These are phyloP conservation scores for Drosophila putrida DNA, from an alignment of 2,888 invertebrate species.

Conservation along the genomic window DNA sequence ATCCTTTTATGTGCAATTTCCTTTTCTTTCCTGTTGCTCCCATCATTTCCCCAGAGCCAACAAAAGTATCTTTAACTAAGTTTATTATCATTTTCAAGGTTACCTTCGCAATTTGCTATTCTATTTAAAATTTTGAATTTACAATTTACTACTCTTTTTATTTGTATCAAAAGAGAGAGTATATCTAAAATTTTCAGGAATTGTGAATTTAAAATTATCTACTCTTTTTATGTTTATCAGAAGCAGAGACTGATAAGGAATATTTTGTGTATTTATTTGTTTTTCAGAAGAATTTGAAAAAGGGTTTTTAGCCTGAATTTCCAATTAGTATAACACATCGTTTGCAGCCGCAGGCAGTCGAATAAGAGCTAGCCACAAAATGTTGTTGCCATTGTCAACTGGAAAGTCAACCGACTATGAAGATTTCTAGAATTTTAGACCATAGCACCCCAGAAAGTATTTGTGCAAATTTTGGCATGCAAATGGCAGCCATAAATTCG, in stretches of 20 bases:
- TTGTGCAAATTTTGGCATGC: conserved; percentile 13
- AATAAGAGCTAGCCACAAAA: conserved; percentile 32
- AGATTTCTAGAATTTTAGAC: background rate
- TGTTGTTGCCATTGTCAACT: conserved; percentile 41
- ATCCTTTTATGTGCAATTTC: conserved; percentile 69
- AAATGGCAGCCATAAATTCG: conserved; percentile 45
- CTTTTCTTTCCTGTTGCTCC: conserved; percentile 18
- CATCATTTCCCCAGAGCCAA: conserved; percentile 35
- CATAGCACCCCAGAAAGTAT: background rate
- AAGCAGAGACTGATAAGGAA: too few relatives aligned
- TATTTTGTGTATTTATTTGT: too few relatives aligned
- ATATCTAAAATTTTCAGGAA: too few relatives aligned
- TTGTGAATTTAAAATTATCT: too few relatives aligned
- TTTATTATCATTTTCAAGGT: conserved; percentile 18
- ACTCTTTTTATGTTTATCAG: too few relatives aligned
- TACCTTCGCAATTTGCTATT: background rate
- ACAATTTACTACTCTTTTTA: background rate
- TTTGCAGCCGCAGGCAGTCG: conserved; percentile 29
- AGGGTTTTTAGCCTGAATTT: background rate
- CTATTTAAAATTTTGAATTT: background rate
- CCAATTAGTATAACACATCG: conserved; percentile 28
- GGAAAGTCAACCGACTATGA: conserved; percentile 19
- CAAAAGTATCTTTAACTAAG: conserved; percentile 20
- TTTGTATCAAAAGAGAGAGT: too few relatives aligned
- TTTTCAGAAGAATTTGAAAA: too few relatives aligned